Evolutionary conservation across 2,113 vertebrate genomes (phyloP).

Genomic region (Albula goreensis): DNA sequence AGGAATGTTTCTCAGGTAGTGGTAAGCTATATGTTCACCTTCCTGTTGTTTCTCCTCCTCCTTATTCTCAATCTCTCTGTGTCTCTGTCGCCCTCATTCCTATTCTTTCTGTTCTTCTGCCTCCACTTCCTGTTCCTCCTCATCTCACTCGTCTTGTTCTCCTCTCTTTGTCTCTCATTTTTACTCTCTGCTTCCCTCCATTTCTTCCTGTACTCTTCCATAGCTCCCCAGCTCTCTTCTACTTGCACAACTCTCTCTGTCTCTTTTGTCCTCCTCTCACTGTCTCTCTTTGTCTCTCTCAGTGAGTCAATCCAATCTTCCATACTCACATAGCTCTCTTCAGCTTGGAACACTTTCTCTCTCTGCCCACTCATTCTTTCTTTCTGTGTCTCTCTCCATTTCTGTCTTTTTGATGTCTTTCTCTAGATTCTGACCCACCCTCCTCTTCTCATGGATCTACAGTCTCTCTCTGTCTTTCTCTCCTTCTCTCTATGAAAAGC

Average conservation of each 20-base stretch:
- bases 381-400: neutral
- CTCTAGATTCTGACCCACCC: neutral
- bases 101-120: too few species aligned
- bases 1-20: neutral
- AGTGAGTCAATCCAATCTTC: too few species aligned
- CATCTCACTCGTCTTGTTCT: neutral
- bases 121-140: too few species aligned
- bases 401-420: slow-evolving; percentile 32
- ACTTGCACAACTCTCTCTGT: too few species aligned
- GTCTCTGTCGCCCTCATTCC: neutral
- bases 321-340: too few species aligned
- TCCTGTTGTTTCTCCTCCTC: too few species aligned
- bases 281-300: too few species aligned
- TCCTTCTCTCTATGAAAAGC: neutral
- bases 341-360: too few species aligned
- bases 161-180: neutral
- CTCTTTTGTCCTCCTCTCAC: too few species aligned
- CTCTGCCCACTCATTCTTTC: neutral
- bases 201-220: neutral
- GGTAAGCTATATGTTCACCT: neutral
- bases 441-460: neutral
- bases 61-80: neutral
- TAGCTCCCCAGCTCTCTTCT: too few species aligned
- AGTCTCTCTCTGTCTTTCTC: slow-evolving; percentile 15
- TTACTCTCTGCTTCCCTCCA: neutral